These are phyloP conservation scores for Oryzaephilus surinamensis DNA, from an alignment of 1,140 invertebrate species.

Conservation along the genomic window DNA sequence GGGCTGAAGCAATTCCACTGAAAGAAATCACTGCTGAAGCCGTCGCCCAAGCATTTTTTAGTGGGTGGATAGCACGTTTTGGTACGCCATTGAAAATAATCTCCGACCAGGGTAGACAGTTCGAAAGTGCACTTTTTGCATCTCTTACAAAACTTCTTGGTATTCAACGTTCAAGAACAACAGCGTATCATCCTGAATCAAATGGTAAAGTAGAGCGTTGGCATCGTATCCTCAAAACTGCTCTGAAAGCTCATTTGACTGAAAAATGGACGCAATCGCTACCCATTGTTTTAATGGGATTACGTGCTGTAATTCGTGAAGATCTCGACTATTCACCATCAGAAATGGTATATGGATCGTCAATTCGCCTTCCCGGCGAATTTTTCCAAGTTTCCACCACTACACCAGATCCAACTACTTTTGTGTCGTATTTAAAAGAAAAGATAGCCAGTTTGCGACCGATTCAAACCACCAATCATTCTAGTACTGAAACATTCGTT, in stretches of 20 bases:
- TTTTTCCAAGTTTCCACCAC: constrained; percentile 18
- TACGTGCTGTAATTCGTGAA: constrained; percentile 23
- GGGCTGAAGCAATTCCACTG: constrained; percentile 4
- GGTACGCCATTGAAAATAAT: constrained; percentile 31
- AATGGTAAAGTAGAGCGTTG: constrained; percentile 31
- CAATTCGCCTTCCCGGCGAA: constrained; percentile 31
- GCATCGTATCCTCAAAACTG: constrained; percentile 35
- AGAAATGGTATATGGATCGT: constrained; percentile 31
- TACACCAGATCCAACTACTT: background rate
- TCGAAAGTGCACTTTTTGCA: constrained; percentile 30
- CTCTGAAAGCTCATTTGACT: constrained; percentile 42
- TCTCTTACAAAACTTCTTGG: constrained; percentile 21
- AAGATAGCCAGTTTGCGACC: background rate
- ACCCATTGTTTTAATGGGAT: constrained; percentile 29
- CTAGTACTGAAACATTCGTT: constrained; percentile 16
- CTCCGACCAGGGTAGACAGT: constrained; percentile 36
- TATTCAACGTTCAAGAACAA: constrained; percentile 19
- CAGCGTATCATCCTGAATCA: constrained; percentile 26
- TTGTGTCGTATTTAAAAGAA: background rate
- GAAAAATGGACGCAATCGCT: constrained; percentile 8
- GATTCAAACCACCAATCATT: constrained; percentile 13
- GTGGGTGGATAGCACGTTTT: constrained; percentile 31
- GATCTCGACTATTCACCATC: constrained; percentile 25
- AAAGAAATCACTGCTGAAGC: constrained; percentile 9
- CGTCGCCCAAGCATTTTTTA: constrained; percentile 8